A percentile compares a stretch with the other conserved stretches of the same genome.
Conservation (phyloP, 2,113 vertebrate species). For the Penelope pileata region DNA sequence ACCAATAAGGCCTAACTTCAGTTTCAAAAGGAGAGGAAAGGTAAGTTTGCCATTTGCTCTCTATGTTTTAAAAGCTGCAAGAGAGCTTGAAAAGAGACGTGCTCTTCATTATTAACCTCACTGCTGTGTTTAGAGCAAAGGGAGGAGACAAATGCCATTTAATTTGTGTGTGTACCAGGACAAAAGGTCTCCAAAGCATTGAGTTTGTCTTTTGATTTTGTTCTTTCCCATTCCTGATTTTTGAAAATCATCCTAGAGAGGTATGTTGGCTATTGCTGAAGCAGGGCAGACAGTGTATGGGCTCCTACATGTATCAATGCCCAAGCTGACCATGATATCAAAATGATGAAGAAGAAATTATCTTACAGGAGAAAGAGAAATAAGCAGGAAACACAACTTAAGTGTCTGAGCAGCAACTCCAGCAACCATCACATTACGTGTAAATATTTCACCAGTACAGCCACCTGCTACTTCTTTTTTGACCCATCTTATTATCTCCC, state of each 20-base stretch:
- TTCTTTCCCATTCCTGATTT: neutral
- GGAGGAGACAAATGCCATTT: neutral
- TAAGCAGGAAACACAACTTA: neutral
- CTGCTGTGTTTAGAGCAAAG: neutral
- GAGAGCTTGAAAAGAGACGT: neutral
- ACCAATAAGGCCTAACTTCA: neutral
- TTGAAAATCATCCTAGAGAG: neutral
- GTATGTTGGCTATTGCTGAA: neutral
- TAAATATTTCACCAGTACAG: neutral
- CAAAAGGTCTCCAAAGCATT: neutral
- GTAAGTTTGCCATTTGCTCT: slow-evolving; percentile 10
- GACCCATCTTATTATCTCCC: neutral
- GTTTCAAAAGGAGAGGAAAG: slow-evolving; percentile 34
- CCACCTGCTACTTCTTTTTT: neutral
- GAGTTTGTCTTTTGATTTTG: neutral
- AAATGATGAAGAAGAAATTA: neutral
- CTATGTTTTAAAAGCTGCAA: slow-evolving; percentile 3
- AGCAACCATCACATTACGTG: neutral
- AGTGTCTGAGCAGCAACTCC: neutral
- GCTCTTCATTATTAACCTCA: neutral
- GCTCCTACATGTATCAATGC: neutral
- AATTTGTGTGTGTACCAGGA: neutral
- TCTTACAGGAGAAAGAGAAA: neutral
- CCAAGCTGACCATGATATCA: neutral
- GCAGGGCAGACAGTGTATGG: neutral